Evolutionary conservation across 2,888 invertebrate species (phyloP), one percentile per base, ranked within the genome.

Genomic region (Eupithecia vulgata): DNA sequence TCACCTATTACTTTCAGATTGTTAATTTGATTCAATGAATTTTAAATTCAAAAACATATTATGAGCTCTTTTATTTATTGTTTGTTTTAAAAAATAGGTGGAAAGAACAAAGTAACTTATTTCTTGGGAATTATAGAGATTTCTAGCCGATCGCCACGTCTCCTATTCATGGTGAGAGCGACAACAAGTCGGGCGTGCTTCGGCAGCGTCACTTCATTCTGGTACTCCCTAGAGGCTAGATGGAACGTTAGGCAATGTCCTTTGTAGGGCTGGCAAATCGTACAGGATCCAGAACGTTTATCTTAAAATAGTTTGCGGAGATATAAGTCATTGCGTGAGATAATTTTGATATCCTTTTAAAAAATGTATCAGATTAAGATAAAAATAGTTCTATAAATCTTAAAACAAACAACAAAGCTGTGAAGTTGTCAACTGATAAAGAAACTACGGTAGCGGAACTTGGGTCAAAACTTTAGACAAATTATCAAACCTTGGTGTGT

Each of bases 401-500:
- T 45, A 70, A 75, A 75, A 75, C 77, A 74, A 78, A 81, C 83
- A 84, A 82, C 81, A 78, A 78, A 81, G 75, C 79, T 67, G 74
- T 71, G 76, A 81, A 81, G 78, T 82, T 77, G 68, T 71, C 78
- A 84, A 84, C 84, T 85, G 87, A 87, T 87, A 85, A 87, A 85
- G 87, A 85, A 88, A 84, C 87, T 85, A 85, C 80, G 78, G 79
- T 79, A 82, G 81, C 81, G 80, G 80, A 86, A 87, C 82, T 87
- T 84, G 80, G 78, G 80, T 76, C 74, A 71, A 67, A 87, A 87
- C 81, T 88, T 86, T 80, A 83, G 83, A 86, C 87, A 89, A 89
- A 86, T 89, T 87, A 87, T 88, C 84, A 84, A 80, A 80, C 81
- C 83, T 84, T 84, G 84, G 87, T 89, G 86, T 90, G 87, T 85